These are phyloP conservation scores for Turritopsis rubra DNA, from an alignment of 30 jellyfish, hydroid and myxozoan species.

Conservation along the genomic window DNA sequence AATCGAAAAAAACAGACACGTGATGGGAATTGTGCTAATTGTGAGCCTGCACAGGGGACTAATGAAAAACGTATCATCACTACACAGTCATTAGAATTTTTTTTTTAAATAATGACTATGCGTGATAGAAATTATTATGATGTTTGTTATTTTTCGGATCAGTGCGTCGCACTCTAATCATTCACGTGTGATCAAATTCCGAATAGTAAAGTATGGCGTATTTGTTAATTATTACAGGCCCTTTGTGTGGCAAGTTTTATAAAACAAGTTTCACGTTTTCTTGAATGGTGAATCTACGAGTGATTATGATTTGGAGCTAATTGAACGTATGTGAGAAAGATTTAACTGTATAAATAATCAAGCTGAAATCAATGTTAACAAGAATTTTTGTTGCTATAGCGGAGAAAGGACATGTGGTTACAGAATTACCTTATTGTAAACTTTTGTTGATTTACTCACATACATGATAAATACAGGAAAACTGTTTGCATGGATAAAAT, in stretches of 20 bases:
- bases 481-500: not conserved
- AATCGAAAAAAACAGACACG: not conserved
- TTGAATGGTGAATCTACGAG: not conserved
- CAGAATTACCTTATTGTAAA: not conserved
- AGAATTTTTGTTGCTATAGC: not conserved
- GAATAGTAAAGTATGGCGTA: not conserved
- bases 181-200: not conserved
- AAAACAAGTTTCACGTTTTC: not conserved
- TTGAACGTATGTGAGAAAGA: not conserved
- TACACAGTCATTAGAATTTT: not conserved
- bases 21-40: not conserved
- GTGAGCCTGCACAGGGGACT: not conserved
- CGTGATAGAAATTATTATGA: not conserved
- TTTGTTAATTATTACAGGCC: not conserved
- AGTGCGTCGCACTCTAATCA: not conserved
- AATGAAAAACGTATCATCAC: too few species aligned
- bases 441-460: not conserved
- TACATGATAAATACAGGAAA: not conserved
- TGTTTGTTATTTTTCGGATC: not conserved
- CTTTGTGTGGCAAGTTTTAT: not conserved
- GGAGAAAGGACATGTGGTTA: not conserved
- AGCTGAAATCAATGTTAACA: not conserved
- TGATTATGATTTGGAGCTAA: not conserved
- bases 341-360: not conserved
- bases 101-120: too few species aligned